Conservation (phyloP, 2,888 invertebrate species). For the Adineta ricciae region DNA sequence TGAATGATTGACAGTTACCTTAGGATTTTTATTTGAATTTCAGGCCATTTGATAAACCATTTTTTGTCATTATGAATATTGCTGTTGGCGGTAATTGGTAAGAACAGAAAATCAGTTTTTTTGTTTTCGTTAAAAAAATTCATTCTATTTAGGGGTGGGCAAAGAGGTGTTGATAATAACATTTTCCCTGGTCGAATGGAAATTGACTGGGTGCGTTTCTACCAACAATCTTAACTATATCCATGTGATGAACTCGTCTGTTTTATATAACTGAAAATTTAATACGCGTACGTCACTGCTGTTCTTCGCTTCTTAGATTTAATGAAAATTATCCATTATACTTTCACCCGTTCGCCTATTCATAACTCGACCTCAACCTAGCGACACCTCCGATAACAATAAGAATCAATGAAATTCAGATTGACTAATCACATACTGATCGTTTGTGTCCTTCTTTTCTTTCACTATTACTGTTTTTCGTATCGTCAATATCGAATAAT, state of each 20-base stretch:
- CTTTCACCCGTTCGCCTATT: too few relatives aligned
- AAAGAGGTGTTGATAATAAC: neutral
- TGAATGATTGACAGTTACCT: too few relatives aligned
- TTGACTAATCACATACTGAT: neutral
- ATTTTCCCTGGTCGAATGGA: neutral
- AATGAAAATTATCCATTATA: too few relatives aligned
- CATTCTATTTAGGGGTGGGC: neutral
- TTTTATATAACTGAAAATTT: too few relatives aligned
- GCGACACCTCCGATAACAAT: neutral
- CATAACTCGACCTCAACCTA: neutral
- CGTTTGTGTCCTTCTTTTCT: neutral
- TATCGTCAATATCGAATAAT: neutral
- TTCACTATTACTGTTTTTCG: neutral
- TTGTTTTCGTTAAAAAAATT: too few relatives aligned
- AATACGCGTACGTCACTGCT: too few relatives aligned
- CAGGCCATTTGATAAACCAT: constrained; percentile 25
- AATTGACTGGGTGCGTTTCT: neutral
- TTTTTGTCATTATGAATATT: constrained; percentile 22
- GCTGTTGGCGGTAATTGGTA: constrained; percentile 25
- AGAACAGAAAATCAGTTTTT: neutral
- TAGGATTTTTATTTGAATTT: neutral
- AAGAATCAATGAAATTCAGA: neutral
- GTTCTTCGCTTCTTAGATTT: too few relatives aligned
- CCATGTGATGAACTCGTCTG: too few relatives aligned
- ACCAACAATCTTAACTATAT: neutral